Base-by-base conservation (phyloP, 2,888 invertebrate genomes). In the Smittia aterrima region DNA sequence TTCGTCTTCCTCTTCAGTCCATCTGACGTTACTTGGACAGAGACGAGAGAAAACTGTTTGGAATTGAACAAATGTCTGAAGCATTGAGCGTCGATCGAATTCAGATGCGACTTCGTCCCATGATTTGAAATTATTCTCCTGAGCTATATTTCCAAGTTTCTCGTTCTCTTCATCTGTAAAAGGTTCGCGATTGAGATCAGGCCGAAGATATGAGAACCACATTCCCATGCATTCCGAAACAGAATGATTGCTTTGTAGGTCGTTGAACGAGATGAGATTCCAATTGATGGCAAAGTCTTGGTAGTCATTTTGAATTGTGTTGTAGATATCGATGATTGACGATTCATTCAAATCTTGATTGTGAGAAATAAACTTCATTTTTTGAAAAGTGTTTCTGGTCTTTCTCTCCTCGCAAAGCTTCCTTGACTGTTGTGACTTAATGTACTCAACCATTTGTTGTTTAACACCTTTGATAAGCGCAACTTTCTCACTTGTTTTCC, bases 151-250 rank as follows among this genome's bases (percentile, higher is more conserved):
- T 16, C 81, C 77, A 20, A 89, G 78, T 25, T 79, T 78, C 0
- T 77, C 75, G 74, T 87, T 85, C 79, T 90, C 90, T 11, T 82
- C 79, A 0, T 77, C 76, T 0, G 83, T 83, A 88, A 89, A 90
- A 4, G 79, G 78, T 1, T 77, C 78, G 66, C 87, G 91, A 76
- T 88, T 91, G 16, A 92, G 85, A 16, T 84, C 80, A 0, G 92
- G 92, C 79, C 90, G 89, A 66, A 92, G 80, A 78, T 87, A 90
- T 22, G 89, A 84, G 75, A 87, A 86, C 92, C 92, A 93, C 79
- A 92, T 86, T 0, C 89, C 85, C 77, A 85, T 82, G 79, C 91
- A 92, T 79, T 90, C 90, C 9, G 84, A 82, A 0, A 87, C 82
- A 0, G 85, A 85, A 78, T 91, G 91, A n/a, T 87, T 85, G 40